Evolutionary conservation across 2,888 invertebrate species (phyloP), one percentile per base, ranked within the genome.

Genomic region (Chamaedrilus cognettii): DNA sequence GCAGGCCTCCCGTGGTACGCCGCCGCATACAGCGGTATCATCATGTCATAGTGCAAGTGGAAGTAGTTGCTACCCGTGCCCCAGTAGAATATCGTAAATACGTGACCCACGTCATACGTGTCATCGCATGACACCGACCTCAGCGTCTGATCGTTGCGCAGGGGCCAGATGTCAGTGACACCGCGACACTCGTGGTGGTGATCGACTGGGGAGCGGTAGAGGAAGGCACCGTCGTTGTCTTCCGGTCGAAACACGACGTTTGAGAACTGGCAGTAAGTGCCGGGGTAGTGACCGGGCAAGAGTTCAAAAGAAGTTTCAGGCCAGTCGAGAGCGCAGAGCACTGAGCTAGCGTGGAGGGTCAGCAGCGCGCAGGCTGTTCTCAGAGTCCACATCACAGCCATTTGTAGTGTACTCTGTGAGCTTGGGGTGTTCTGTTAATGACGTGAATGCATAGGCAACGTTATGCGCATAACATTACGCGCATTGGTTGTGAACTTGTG

Each of bases 61-160:
- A 73, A 76, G 63, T 77, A 77, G 59, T 77, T 77, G 62, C 75
- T 76, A 23, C 75, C 76, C n/a, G 73, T 75, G 51, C 64, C 69
- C 61, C 64, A 73, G 58, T 74, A 76, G 64, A 73, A 77, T 7
- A 75, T 70, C 1, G 76, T 71, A 60, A 76, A 77, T 32, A 76
- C 70, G 52, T 75, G 72, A 42, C 75, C 77, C 31, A 67, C 63
- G 42, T 74, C 70, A 55, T 70, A 76, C 2, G 69, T 65, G 57
- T 72, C 70, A 28, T 75, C 73, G 68, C 77, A 77, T 1, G 65
- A 61, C 52, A 72, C 26, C 5, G 7, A 7, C 7, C 26, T 23
- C 26, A 23, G 5, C 55, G 55, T 19, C 26, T 7, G 7, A 52
- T 19, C 7, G 26, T 26, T 52, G 7, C 7, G 15, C 5, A 52